Evolutionary conservation across 1,140 invertebrate species (phyloP).

Genomic region (Diabrotica virgifera): DNA sequence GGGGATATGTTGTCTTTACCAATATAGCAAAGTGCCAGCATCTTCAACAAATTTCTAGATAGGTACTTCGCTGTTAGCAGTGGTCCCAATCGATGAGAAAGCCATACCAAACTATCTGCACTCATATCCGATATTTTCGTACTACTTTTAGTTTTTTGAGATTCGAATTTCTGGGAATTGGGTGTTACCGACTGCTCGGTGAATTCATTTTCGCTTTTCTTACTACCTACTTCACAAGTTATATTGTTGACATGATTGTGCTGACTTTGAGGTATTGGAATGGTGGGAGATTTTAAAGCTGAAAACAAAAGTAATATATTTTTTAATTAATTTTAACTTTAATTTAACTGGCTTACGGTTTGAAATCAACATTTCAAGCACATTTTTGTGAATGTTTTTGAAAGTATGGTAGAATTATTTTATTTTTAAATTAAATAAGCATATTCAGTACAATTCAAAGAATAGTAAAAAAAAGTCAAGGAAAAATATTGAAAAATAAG

Average conservation of each 20-base stretch:
- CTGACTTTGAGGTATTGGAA: slow-evolving; percentile 56
- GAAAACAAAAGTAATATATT: neutral
- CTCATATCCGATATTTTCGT: slow-evolving; percentile 86
- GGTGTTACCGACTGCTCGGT: slow-evolving; percentile 8
- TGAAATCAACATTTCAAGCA: too few relatives aligned
- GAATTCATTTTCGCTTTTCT: slow-evolving; percentile 49
- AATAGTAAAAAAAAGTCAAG: too few relatives aligned
- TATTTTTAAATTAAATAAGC: too few relatives aligned
- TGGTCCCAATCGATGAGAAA: slow-evolving; percentile 90
- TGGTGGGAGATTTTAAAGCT: slow-evolving; percentile 53
- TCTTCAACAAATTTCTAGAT: slow-evolving; percentile 86
- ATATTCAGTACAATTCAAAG: too few relatives aligned
- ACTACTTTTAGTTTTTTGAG: slow-evolving; percentile 42
- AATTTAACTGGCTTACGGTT: too few relatives aligned
- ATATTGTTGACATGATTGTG: slow-evolving; percentile 57
- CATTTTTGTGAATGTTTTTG: too few relatives aligned
- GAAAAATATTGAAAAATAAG: too few relatives aligned
- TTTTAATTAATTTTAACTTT: too few relatives aligned
- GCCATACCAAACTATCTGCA: slow-evolving; percentile 86
- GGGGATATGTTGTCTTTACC: slow-evolving; percentile 74
- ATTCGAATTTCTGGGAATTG: slow-evolving; percentile 29
- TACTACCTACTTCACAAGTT: slow-evolving; percentile 60
- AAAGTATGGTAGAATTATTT: too few relatives aligned
- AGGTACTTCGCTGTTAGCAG: slow-evolving; percentile 88
- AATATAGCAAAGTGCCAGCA: slow-evolving; percentile 91